These are phyloP conservation scores for Crocallis elinguaria DNA, from an alignment of 2,888 invertebrate genomes.

Conservation along the genomic window DNA sequence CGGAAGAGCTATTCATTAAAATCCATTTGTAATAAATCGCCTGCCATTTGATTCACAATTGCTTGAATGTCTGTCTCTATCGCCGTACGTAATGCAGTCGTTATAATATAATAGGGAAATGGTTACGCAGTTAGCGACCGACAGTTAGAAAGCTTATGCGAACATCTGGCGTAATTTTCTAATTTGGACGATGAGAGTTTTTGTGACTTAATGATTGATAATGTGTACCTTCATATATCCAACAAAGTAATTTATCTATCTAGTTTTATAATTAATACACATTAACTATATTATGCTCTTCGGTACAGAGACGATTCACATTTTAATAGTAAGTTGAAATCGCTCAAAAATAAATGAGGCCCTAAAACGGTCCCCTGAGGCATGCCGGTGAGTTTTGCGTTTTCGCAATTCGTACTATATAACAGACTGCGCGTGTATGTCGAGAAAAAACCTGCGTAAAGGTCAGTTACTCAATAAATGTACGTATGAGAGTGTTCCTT, in stretches of 20 bases:
- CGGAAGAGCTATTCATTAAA: conserved; percentile 7
- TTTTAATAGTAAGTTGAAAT: background rate
- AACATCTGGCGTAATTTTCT: conserved; percentile 70
- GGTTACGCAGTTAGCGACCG: conserved; percentile 67
- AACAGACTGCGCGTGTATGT: conserved; percentile 34
- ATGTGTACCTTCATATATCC: conserved; percentile 17
- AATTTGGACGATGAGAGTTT: conserved; percentile 55
- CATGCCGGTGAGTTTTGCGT: conserved; percentile 13
- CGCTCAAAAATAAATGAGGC: conserved; percentile 12
- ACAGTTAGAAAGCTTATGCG: conserved; percentile 70
- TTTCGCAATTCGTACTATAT: conserved; percentile 36
- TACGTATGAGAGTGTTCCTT: conserved; percentile 33
- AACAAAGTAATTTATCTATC: conserved; percentile 1
- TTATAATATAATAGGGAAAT: conserved; percentile 71
- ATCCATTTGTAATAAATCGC: conserved; percentile 27
- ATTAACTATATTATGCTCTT: too few species aligned
- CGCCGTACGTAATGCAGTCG: conserved; percentile 57
- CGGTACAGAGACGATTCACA: too few species aligned
- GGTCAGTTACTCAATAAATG: conserved; percentile 62
- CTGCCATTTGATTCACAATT: conserved; percentile 42
- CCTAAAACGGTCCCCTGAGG: conserved; percentile 25
- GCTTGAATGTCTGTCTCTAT: conserved; percentile 50
- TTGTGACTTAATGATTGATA: conserved; percentile 44
- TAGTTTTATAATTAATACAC: background rate
- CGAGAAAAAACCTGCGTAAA: conserved; percentile 53